A percentile compares a stretch with the other conserved stretches of the same genome.
phyloP scores from a whole-genome alignment of 2,888 invertebrate genomes.

The Cephus sareptanus region DNA sequence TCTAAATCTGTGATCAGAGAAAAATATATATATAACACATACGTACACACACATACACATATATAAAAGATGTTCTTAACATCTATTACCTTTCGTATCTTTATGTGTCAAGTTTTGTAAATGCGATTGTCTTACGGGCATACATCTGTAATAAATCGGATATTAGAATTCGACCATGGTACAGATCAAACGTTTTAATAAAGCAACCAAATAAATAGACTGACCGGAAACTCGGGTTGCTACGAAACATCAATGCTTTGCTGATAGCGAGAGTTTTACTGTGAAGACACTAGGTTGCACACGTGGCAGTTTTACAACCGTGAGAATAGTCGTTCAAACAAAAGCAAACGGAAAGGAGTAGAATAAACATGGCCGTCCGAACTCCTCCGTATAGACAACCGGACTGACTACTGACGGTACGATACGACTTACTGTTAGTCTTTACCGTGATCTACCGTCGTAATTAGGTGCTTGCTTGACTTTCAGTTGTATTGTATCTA shows the following conservation, averaged over 20 bases:
- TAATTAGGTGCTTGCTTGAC: too few species aligned
- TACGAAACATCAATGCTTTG: background rate
- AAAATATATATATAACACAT: background rate
- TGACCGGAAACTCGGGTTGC: background rate
- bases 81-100: background rate
- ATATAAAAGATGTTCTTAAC: too few species aligned
- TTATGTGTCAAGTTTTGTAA: background rate
- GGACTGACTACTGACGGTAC: background rate
- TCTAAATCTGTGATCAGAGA: background rate
- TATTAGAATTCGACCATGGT: background rate
- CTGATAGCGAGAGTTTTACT: background rate
- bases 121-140: background rate
- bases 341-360: background rate
- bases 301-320: background rate
- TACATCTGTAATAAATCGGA: background rate
- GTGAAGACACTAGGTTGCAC: too few species aligned
- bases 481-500: too few species aligned
- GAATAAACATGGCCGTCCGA: background rate
- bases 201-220: background rate
- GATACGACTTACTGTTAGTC: background rate
- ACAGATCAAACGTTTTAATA: background rate
- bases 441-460: background rate
- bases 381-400: background rate
- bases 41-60: too few species aligned
- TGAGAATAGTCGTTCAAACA: background rate